phyloP scores from a whole-genome alignment of 2,797 vertebrate genomes.

The Macroramphosus scolopax region DNA sequence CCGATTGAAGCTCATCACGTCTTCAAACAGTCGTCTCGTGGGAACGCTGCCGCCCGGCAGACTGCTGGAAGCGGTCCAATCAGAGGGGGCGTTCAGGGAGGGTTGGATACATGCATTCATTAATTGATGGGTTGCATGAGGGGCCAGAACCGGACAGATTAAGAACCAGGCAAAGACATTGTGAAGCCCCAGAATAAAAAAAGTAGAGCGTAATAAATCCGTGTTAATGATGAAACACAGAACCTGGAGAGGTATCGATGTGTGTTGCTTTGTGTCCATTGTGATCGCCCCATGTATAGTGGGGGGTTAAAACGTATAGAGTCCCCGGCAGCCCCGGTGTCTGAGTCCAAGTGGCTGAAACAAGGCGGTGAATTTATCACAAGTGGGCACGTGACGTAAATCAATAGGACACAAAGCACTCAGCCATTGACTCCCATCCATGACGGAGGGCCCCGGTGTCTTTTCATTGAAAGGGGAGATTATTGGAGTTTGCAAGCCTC shows the following conservation, averaged over 20 bases:
- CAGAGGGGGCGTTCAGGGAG: too few species aligned
- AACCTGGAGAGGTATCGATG: slow-evolving; percentile 10
- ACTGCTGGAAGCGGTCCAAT: too few species aligned
- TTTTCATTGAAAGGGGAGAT: slow-evolving; percentile 66
- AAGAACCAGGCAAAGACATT: too few species aligned
- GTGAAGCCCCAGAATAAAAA: too few species aligned
- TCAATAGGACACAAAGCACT: slow-evolving; percentile 79
- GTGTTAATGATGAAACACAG: background rate
- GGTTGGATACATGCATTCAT: too few species aligned
- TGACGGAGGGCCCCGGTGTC: slow-evolving; percentile 69
- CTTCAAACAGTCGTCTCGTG: too few species aligned
- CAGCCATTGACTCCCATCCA: slow-evolving; percentile 67
- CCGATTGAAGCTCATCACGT: too few species aligned
- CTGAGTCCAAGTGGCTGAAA: slow-evolving; percentile 53
- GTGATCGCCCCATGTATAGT: slow-evolving; percentile 26
- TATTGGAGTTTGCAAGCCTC: slow-evolving; percentile 65
- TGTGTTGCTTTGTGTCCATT: slow-evolving; percentile 10
- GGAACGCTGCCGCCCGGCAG: too few species aligned
- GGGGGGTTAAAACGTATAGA: slow-evolving; percentile 48
- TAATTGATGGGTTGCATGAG: too few species aligned
- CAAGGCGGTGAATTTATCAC: slow-evolving; percentile 76
- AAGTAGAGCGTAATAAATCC: too few species aligned
- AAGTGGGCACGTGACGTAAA: slow-evolving; percentile 68
- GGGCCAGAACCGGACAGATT: too few species aligned
- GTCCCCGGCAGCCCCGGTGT: slow-evolving; percentile 40